Conservation (phyloP, 2,797 vertebrate species). For the Semaprochilodus insignis region DNA sequence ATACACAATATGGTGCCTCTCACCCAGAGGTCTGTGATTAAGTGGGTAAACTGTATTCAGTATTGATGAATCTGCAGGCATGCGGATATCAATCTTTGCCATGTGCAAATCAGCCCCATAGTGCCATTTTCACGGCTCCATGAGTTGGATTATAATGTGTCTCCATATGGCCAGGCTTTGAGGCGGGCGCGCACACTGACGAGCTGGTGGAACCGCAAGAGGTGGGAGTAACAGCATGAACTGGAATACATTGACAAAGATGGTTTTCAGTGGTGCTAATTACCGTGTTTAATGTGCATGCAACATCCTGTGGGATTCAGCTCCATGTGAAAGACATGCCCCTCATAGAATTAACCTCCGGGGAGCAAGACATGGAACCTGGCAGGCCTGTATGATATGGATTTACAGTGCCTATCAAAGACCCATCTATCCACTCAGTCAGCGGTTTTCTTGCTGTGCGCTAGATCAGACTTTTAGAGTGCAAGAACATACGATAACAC, state of each 20-base stretch:
- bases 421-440: not conserved
- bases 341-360: conserved; percentile 36
- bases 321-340: conserved; percentile 19
- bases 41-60: conserved; percentile 43
- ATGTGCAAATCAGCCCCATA: conserved; percentile 69
- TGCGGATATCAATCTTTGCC: conserved; percentile 69
- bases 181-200: not conserved
- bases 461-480: not conserved
- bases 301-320: conserved; percentile 26
- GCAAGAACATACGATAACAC: not conserved
- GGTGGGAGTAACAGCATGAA: conserved; percentile 21
- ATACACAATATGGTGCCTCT: conserved; percentile 66
- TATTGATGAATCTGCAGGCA: conserved; percentile 69
- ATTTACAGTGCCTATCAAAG: conserved; percentile 4
- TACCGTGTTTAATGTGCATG: conserved; percentile 39
- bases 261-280: conserved; percentile 43
- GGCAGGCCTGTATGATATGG: conserved; percentile 34
- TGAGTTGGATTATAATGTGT: conserved; percentile 66
- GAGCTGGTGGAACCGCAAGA: conserved; percentile 32
- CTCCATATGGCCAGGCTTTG: conserved; percentile 67
- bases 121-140: conserved; percentile 71
- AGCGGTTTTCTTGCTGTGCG: not conserved
- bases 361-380: conserved; percentile 24
- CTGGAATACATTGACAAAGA: conserved; percentile 34
- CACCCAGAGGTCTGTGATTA: conserved; percentile 60